A percentile compares a stretch with the other conserved stretches of the same genome.
Conservation (phyloP, 2,888 invertebrate species). For the Saturnia pavonia region DNA sequence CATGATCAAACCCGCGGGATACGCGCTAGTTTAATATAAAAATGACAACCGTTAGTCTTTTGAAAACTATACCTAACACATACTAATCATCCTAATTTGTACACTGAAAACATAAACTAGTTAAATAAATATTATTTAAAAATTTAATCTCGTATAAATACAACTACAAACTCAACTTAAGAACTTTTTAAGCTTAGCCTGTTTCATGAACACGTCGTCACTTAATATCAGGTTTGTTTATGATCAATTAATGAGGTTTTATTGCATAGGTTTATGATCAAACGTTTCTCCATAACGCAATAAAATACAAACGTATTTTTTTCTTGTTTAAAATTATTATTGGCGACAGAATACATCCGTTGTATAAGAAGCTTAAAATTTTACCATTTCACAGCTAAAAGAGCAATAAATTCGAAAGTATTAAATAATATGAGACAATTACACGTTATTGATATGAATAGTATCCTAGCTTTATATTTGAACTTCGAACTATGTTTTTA, state of each 20-base stretch:
- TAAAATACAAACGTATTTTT: too few relatives aligned
- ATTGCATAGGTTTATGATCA: too few relatives aligned
- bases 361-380: not conserved
- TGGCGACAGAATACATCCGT: not conserved
- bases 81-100: too few relatives aligned
- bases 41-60: too few relatives aligned
- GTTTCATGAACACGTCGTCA: not conserved
- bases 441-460: not conserved
- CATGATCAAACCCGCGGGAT: too few relatives aligned
- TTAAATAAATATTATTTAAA: too few relatives aligned
- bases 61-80: too few relatives aligned
- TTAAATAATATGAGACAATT: not conserved
- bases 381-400: not conserved
- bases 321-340: not conserved
- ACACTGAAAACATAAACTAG: too few relatives aligned
- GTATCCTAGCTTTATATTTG: not conserved
- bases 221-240: not conserved
- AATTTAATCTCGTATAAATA: too few relatives aligned
- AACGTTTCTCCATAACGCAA: too few relatives aligned
- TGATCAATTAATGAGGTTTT: not conserved
- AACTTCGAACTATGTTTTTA: slow-evolving; percentile 10
- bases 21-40: too few relatives aligned
- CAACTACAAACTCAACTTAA: too few relatives aligned
- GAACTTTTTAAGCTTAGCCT: not conserved
- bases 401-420: not conserved